These are phyloP conservation scores for Limnothrissa miodon DNA, from an alignment of 2,113 vertebrate genomes.

Conservation along the genomic window DNA sequence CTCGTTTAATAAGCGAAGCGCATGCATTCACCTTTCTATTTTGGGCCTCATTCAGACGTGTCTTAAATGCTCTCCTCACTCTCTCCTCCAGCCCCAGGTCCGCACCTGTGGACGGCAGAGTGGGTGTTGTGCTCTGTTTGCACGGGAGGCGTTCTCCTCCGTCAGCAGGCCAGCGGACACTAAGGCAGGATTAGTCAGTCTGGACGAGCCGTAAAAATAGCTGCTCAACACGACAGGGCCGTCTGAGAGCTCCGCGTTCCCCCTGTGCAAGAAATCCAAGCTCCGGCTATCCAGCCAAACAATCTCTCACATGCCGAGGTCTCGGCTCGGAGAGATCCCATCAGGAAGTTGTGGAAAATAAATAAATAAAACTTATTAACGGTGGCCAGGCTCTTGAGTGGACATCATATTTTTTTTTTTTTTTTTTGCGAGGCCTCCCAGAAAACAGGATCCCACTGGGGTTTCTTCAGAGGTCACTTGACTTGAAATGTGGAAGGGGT, in stretches of 20 bases:
- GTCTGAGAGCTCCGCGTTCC: constrained; percentile 35
- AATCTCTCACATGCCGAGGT: neutral
- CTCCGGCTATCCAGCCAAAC: neutral
- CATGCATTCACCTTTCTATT: neutral
- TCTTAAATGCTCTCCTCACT: neutral
- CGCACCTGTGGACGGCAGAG: neutral
- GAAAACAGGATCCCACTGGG: neutral
- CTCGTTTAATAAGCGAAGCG: neutral
- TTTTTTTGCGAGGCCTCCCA: neutral
- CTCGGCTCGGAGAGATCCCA: neutral
- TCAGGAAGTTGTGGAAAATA: neutral
- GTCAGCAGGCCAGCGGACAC: constrained; percentile 32
- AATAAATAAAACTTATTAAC: neutral
- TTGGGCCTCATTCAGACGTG: neutral
- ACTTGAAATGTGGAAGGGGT: neutral
- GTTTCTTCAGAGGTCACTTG: neutral
- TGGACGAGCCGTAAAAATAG: constrained; percentile 39
- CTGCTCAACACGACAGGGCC: constrained; percentile 27
- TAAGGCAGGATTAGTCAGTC: constrained; percentile 32
- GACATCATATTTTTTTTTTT: too few species aligned
- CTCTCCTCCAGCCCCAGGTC: neutral
- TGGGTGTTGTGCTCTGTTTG: constrained; percentile 36
- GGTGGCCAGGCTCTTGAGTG: neutral
- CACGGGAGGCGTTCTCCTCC: constrained; percentile 18
- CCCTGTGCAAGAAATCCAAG: neutral